Percentiles rank a stretch among this genome's conserved stretches.
Evolutionary conservation across 2,888 invertebrate species (phyloP).

Genomic region (Laspeyria flexula): DNA sequence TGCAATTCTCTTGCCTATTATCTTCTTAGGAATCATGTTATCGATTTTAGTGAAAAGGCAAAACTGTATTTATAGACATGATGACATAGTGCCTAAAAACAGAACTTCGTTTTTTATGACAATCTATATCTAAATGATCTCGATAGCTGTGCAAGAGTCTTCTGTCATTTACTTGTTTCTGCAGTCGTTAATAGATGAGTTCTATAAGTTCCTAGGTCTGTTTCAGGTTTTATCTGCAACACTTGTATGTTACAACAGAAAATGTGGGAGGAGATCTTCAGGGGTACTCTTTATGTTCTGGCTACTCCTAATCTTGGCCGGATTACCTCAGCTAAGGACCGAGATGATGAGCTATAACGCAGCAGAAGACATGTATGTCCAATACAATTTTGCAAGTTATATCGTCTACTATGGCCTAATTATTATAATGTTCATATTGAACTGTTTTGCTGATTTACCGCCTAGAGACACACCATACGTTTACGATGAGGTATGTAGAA

Average conservation of each 20-base stretch:
- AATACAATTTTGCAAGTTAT: constrained; percentile 90
- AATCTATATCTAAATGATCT: too few relatives aligned
- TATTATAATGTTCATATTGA: constrained; percentile 89
- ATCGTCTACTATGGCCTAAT: constrained; percentile 91
- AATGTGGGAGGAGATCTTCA: constrained; percentile 94
- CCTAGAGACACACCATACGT: constrained; percentile 89
- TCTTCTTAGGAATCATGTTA: too few relatives aligned
- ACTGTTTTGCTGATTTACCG: constrained; percentile 91
- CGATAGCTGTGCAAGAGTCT: too few relatives aligned
- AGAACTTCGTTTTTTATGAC: too few relatives aligned
- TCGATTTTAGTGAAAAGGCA: too few relatives aligned
- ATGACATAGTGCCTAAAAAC: too few relatives aligned
- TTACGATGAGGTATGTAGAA: constrained; percentile 86
- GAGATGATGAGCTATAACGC: constrained; percentile 73
- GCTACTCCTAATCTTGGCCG: constrained; percentile 90
- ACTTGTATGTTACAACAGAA: constrained; percentile 92
- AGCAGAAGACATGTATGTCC: constrained; percentile 78
- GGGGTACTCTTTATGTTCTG: constrained; percentile 96
- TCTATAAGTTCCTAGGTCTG: too few relatives aligned
- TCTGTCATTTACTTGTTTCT: too few relatives aligned
- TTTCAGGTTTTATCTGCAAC: constrained; percentile 88
- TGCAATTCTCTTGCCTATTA: too few relatives aligned
- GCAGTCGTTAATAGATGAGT: too few relatives aligned
- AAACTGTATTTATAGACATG: too few relatives aligned
- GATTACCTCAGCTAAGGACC: constrained; percentile 90